phyloP scores from a whole-genome alignment of 2,888 invertebrate genomes.

The Empis livida region DNA sequence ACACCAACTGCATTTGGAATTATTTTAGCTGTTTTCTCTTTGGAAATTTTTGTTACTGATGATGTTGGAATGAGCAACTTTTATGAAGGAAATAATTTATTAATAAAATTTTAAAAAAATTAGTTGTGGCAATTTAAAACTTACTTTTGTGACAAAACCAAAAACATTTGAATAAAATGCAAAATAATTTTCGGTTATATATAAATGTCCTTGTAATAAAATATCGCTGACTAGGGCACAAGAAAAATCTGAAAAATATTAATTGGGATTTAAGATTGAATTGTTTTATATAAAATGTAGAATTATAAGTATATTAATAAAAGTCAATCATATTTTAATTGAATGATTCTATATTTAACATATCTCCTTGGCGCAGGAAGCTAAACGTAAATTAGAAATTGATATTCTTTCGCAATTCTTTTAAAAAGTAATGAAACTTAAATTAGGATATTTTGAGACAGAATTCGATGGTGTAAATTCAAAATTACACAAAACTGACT shows the following conservation, averaged over 20 bases:
- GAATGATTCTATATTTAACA: too few relatives aligned
- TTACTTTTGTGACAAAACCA: constrained; percentile 85
- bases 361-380: too few relatives aligned
- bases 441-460: too few relatives aligned
- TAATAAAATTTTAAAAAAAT: constrained; percentile 19
- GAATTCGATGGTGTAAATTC: too few relatives aligned
- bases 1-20: constrained; percentile 89
- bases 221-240: constrained; percentile 89
- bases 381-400: too few relatives aligned
- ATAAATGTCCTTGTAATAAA: constrained; percentile 82
- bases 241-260: constrained; percentile 60
- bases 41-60: constrained; percentile 75
- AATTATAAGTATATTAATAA: too few relatives aligned
- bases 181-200: constrained; percentile 89
- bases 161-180: constrained; percentile 95
- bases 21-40: constrained; percentile 86
- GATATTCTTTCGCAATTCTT: too few relatives aligned
- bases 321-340: too few relatives aligned
- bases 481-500: too few relatives aligned
- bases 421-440: too few relatives aligned
- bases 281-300: too few relatives aligned
- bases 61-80: constrained; percentile 77
- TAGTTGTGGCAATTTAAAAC: constrained; percentile 17
- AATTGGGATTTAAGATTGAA: not conserved
- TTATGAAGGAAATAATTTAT: not conserved